Evolutionary conservation across 2,113 vertebrate species (phyloP).

Genomic region (Odobenus rosmarus): DNA sequence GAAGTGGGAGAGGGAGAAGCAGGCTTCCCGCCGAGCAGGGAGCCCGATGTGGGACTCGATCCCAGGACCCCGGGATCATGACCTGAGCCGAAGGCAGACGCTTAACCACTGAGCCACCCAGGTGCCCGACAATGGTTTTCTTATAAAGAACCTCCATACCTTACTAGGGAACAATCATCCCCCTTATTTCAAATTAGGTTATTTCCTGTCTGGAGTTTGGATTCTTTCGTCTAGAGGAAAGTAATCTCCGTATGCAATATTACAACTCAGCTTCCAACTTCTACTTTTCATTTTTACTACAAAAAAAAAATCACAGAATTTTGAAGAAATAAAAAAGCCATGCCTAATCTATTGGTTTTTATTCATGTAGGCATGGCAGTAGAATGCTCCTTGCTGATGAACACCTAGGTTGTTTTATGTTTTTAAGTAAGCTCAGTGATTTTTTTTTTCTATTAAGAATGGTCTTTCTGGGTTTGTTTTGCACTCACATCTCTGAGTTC

Average conservation of each 20-base stretch:
- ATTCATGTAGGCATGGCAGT: not conserved
- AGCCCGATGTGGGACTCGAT: too few species aligned
- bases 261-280: constrained; percentile 27
- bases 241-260: not conserved
- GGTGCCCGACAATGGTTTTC: not conserved
- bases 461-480: constrained; percentile 18
- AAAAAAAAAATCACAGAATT: constrained; percentile 14
- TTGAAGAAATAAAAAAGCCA: not conserved
- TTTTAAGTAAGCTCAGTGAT: not conserved
- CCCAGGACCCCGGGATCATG: too few species aligned
- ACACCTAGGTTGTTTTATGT: constrained; percentile 1
- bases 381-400: constrained; percentile 35
- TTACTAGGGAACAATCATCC: not conserved
- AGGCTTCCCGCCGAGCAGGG: too few species aligned
- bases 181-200: constrained; percentile 19
- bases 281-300: not conserved
- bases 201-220: constrained; percentile 7
- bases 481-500: not conserved
- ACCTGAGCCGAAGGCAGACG: too few species aligned
- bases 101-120: too few species aligned
- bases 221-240: constrained; percentile 5
- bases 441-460: not conserved
- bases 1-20: too few species aligned
- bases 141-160: not conserved
- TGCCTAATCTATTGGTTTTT: not conserved